These are phyloP conservation scores for Meliscaeva auricollis DNA, from an alignment of 2,888 invertebrate genomes.

Conservation along the genomic window DNA sequence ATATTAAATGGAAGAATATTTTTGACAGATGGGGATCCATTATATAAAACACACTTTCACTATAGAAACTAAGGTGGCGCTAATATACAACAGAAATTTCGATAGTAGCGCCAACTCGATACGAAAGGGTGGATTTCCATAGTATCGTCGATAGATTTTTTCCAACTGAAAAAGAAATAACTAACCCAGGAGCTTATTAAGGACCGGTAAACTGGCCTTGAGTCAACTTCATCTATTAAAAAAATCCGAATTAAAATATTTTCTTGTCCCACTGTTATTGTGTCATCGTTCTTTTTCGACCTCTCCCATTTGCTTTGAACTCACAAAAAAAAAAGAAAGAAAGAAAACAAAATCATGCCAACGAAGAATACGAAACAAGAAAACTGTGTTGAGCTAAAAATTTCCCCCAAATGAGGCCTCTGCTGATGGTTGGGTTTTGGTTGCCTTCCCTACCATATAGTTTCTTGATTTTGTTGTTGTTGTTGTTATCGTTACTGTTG, in stretches of 20 bases:
- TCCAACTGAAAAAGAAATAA: too few species aligned
- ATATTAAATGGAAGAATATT: too few species aligned
- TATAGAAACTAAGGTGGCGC: too few species aligned
- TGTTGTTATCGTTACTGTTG: background rate
- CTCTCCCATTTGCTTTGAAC: conserved; percentile 12
- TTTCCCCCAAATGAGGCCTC: conserved; percentile 20
- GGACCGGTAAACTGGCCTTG: too few species aligned
- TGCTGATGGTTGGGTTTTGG: background rate
- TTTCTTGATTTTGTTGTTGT: background rate
- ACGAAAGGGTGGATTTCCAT: too few species aligned
- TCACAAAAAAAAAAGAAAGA: background rate
- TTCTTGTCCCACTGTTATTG: background rate
- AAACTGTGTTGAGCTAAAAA: conserved; percentile 21
- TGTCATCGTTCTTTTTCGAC: background rate
- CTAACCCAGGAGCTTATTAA: too few species aligned
- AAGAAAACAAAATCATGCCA: conserved; percentile 4
- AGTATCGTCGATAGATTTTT: too few species aligned
- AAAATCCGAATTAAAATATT: background rate
- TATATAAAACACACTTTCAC: too few species aligned
- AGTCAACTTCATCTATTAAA: too few species aligned
- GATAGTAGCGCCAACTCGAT: too few species aligned
- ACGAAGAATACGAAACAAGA: conserved; percentile 28
- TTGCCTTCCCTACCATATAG: background rate
- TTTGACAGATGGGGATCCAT: too few species aligned
- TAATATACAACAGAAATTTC: too few species aligned